These are phyloP conservation scores for Vultur gryphus DNA, from an alignment of 2,797 vertebrate genomes.

Conservation along the genomic window DNA sequence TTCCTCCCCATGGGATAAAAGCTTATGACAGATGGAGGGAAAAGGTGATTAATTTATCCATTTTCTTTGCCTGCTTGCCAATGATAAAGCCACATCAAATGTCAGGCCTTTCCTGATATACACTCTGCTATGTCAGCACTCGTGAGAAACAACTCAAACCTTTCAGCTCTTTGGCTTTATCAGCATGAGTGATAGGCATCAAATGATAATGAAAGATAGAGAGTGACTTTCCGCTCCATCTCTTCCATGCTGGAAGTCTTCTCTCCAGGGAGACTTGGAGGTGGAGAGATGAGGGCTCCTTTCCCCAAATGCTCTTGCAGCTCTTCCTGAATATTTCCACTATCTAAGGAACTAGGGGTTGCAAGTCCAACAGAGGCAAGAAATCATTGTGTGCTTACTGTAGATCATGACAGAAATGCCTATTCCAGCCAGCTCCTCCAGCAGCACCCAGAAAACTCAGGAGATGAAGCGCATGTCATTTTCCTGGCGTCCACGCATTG, in stretches of 20 bases:
- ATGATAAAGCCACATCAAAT: constrained; percentile 28
- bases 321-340: neutral
- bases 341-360: neutral
- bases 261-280: neutral
- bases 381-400: neutral
- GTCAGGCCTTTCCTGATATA: neutral
- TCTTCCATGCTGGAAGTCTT: neutral
- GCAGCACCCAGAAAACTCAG: neutral
- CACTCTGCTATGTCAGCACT: neutral
- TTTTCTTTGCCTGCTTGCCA: neutral
- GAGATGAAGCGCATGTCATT: neutral
- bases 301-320: neutral
- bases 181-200: neutral
- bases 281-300: neutral
- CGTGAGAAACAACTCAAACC: neutral
- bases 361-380: neutral
- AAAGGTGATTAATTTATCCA: constrained; percentile 25
- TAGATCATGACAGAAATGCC: neutral
- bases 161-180: constrained; percentile 3
- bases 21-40: neutral
- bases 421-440: neutral
- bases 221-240: neutral
- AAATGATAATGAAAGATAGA: neutral
- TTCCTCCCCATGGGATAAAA: neutral
- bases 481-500: neutral